These are phyloP conservation scores for Lasioglossum morio DNA, from an alignment of 2,888 invertebrate genomes.

Conservation along the genomic window DNA sequence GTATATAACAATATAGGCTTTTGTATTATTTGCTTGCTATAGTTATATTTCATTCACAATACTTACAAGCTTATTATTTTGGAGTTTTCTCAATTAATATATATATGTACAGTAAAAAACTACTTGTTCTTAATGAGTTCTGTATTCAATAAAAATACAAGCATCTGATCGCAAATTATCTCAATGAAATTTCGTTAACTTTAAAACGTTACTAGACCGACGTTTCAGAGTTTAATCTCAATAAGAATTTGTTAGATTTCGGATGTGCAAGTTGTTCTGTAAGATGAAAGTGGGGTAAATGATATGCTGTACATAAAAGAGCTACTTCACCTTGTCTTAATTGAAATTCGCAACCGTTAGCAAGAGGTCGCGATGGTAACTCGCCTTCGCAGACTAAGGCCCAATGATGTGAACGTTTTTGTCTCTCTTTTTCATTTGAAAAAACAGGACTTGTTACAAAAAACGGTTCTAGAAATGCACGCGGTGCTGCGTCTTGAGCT, in stretches of 20 bases:
- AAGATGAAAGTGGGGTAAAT: constrained; percentile 96
- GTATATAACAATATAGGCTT: constrained; percentile 31
- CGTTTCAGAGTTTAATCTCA: constrained; percentile 97
- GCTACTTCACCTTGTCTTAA: constrained; percentile 97
- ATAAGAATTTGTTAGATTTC: constrained; percentile 97
- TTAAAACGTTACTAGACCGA: constrained; percentile 89
- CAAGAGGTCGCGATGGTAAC: constrained; percentile 93
- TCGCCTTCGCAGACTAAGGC: constrained; percentile 95
- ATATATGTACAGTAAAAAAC: constrained; percentile 58
- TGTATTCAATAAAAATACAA: constrained; percentile 28
- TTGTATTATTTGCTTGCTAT: constrained; percentile 26
- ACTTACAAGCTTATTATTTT: constrained; percentile 47
- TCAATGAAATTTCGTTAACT: constrained; percentile 4
- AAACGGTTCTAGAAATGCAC: constrained; percentile 98
- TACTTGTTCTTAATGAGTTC: constrained; percentile 33
- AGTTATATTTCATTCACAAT: constrained; percentile 36
- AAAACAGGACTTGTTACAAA: constrained; percentile 93
- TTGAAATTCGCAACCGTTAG: constrained; percentile 94
- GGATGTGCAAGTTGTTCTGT: constrained; percentile 98
- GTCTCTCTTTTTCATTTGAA: constrained; percentile 92
- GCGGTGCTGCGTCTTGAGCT: constrained; percentile 96
- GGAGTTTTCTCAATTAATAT: constrained; percentile 45
- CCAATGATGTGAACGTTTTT: constrained; percentile 95
- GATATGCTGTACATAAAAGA: constrained; percentile 93
- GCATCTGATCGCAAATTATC: constrained; percentile 28